Conservation (phyloP, 2,113 vertebrate species). For the Phaethornis superciliosus region DNA sequence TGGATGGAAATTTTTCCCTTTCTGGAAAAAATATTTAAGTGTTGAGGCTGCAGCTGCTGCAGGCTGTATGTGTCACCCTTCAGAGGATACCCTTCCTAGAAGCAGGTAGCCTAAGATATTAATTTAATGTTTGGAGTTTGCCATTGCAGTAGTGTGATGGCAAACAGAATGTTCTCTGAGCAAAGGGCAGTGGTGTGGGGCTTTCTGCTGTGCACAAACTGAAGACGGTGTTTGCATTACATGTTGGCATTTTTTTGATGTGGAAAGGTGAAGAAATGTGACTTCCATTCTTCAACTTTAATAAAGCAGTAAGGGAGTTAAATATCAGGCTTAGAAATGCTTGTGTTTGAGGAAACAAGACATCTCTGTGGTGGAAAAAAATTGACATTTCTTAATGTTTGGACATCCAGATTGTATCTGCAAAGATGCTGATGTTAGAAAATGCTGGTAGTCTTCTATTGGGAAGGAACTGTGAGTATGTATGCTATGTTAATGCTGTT, state of each 20-base stretch:
- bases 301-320: neutral
- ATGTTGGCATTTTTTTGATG: neutral
- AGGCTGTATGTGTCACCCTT: fast-evolving
- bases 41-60: neutral
- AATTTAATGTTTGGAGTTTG: neutral
- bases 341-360: neutral
- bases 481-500: neutral
- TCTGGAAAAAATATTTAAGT: neutral
- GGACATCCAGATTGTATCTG: neutral
- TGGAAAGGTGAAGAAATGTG: neutral
- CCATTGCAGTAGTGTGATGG: neutral
- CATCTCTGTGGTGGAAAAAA: neutral
- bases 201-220: neutral
- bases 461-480: neutral
- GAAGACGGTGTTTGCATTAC: neutral
- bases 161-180: neutral
- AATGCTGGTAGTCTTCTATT: neutral
- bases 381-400: neutral
- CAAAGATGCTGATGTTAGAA: neutral
- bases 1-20: neutral
- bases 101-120: neutral
- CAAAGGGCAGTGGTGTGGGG: neutral
- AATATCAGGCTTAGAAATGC: neutral
- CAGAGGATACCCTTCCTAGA: neutral
- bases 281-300: neutral